Conservation (phyloP, 2,888 invertebrate genomes). For the Xestia sexstrigata region DNA sequence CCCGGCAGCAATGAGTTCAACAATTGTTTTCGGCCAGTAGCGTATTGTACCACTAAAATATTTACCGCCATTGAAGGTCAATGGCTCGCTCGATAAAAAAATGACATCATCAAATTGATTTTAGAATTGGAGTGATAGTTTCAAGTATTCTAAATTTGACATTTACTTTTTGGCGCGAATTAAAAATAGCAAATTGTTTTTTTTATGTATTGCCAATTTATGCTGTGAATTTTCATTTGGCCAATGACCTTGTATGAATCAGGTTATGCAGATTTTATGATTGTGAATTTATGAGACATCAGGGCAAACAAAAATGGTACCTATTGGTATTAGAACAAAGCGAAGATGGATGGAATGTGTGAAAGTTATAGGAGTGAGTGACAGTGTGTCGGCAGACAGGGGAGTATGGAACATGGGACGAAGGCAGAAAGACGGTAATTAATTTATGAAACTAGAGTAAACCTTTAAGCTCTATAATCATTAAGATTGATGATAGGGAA, state of each 20-base stretch:
- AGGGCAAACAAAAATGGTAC: not conserved
- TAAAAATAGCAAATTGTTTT: not conserved
- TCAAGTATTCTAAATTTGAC: slow-evolving; percentile 10
- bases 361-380: not conserved
- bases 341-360: not conserved
- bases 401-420: not conserved
- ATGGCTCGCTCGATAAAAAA: slow-evolving; percentile 61
- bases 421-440: not conserved
- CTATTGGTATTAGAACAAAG: not conserved
- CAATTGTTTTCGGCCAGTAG: slow-evolving; percentile 50
- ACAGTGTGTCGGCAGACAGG: not conserved
- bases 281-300: not conserved
- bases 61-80: slow-evolving; percentile 57
- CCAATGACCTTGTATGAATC: not conserved
- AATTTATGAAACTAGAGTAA: not conserved
- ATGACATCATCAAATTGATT: slow-evolving; percentile 57
- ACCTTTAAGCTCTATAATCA: not conserved
- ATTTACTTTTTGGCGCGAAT: slow-evolving; percentile 12
- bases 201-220: not conserved
- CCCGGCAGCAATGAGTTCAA: not conserved
- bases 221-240: not conserved
- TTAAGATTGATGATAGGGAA: not conserved
- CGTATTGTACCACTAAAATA: slow-evolving; percentile 51
- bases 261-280: not conserved
- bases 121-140: slow-evolving; percentile 31